These are phyloP conservation scores for Agapostemon virescens DNA, from an alignment of 2,888 invertebrate genomes.

Conservation along the genomic window DNA sequence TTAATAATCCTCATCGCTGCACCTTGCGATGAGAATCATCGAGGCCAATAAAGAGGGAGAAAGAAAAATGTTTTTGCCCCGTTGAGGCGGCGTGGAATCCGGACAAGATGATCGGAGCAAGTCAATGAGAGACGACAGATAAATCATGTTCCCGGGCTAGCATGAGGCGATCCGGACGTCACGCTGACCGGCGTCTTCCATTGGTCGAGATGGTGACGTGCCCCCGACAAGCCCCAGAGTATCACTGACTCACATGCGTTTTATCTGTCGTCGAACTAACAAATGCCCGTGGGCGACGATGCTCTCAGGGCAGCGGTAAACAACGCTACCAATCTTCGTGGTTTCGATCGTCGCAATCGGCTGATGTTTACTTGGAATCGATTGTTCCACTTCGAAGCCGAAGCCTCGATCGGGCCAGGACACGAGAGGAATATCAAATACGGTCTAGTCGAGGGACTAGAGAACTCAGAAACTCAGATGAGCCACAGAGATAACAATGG, in stretches of 20 bases:
- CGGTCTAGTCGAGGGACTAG: not conserved
- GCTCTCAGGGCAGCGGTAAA: constrained; percentile 16
- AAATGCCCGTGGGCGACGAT: constrained; percentile 48
- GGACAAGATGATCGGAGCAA: constrained; percentile 33
- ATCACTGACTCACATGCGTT: constrained; percentile 63
- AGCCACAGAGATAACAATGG: not conserved
- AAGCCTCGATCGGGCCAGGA: not conserved
- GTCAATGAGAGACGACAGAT: constrained; percentile 34
- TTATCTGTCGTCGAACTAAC: constrained; percentile 58
- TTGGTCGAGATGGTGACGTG: constrained; percentile 71
- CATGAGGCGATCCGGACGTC: constrained; percentile 71
- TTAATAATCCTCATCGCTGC: not conserved
- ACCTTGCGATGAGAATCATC: not conserved
- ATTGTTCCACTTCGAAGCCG: constrained; percentile 1
- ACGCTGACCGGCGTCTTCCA: constrained; percentile 57
- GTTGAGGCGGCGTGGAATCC: constrained; percentile 37
- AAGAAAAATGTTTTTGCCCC: constrained; percentile 8
- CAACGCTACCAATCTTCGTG: constrained; percentile 23
- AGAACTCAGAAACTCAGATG: not conserved
- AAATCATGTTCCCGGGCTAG: constrained; percentile 30
- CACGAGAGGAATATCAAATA: not conserved
- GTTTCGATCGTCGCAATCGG: constrained; percentile 1
- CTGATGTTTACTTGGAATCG: constrained; percentile 14
- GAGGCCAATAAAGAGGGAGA: not conserved
- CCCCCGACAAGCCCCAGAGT: constrained; percentile 73